Base-by-base conservation (phyloP, 2,113 vertebrate species). In the Pterocles burchelli region DNA sequence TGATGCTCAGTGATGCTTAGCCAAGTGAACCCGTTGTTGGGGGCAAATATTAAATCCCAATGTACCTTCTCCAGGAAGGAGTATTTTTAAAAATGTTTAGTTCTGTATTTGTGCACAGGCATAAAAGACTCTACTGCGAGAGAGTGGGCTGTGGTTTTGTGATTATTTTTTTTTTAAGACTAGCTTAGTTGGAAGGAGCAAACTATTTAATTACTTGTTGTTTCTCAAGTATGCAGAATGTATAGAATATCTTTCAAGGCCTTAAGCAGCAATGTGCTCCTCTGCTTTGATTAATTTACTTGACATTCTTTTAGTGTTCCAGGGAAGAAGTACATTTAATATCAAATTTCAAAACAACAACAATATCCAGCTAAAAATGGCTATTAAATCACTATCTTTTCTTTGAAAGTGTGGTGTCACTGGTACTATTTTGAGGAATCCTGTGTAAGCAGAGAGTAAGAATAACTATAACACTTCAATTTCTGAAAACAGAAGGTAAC, bases 1-100 rank as follows among this genome's bases (percentile, higher is more conserved):
- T 90, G 97, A 89, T 96, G 96, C 63, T 97, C 92, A 92, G 91
- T 92, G 94, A 96, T 96, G 95, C 90, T 97, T 96, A 93, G 95
- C 88, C 90, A 97, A 96, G 95, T 84, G 74, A 90, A 89, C 79
- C 90, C 43, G 5, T 95, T 83, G 92, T 95, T 94, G 77, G 94
- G 80, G 95, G 92, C 96, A 96, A 97, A 97, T 93, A 90, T 81
- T 80, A 94, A 93, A 95, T 89, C 82, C 78, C 80, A 41, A 62
- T 25, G 66, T 54, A 77, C 93, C 68, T 94, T 61, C 49, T 85
- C 71, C 51, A 85, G 68, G 67, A 75, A 83, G 59, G 49, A 88
- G 57, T 88, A 65, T 78, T 97, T 96, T 91, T 54, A 9, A 82
- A 93, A 96, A 88, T 80, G 46, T 78, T 94, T 85, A 66, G 63